phyloP scores from a whole-genome alignment of 37 sponge, comb jelly and placozoan genomes.

The Halisarca cf. caerulea region DNA sequence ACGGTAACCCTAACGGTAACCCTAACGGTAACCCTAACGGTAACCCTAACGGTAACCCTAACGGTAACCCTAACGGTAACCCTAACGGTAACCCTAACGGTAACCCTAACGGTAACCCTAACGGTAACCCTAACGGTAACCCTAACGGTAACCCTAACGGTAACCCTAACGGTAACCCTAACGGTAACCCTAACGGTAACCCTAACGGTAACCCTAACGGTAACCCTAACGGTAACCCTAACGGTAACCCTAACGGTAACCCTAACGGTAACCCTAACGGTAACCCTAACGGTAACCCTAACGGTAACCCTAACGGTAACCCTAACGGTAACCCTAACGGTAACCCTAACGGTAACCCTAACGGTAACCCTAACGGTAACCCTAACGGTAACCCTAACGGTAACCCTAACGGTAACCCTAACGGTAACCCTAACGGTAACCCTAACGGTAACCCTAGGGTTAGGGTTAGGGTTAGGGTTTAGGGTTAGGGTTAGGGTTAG shows the following conservation, averaged over 20 bases:
- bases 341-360: conserved; percentile 60
- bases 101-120: conserved; percentile 63
- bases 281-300: conserved; percentile 58
- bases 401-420: conserved; percentile 72
- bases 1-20: conserved; percentile 25
- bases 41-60: conserved; percentile 62
- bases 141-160: conserved; percentile 60
- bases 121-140: conserved; percentile 60
- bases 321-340: conserved; percentile 65
- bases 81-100: conserved; percentile 58
- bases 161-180: conserved; percentile 61
- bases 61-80: conserved; percentile 57
- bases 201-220: conserved; percentile 65
- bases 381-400: conserved; percentile 67
- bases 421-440: conserved; percentile 69
- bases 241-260: conserved; percentile 62
- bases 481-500: too few relatives aligned
- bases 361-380: conserved; percentile 60
- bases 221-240: conserved; percentile 72
- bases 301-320: conserved; percentile 64
- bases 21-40: conserved; percentile 66
- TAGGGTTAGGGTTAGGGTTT: too few relatives aligned
- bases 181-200: conserved; percentile 60
- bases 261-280: conserved; percentile 60
- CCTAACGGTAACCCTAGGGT: too few relatives aligned